phyloP scores from a whole-genome alignment of 2,113 vertebrate genomes.

The Chaenogobius annularis region DNA sequence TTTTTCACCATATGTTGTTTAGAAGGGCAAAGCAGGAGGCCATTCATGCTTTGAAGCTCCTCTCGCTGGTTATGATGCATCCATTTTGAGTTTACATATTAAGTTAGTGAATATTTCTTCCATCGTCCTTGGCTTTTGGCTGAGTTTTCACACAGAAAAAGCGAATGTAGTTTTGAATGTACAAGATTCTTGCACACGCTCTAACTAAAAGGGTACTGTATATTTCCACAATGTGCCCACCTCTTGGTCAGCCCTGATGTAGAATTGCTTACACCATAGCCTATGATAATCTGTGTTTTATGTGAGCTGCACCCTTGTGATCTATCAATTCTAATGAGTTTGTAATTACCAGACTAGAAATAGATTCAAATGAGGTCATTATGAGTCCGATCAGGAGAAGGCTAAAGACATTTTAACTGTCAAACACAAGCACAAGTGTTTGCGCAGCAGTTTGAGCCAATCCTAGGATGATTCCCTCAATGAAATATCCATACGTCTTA shows the following conservation, averaged over 20 bases:
- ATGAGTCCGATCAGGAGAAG: constrained; percentile 53
- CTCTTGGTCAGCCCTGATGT: constrained; percentile 48
- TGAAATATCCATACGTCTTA: constrained; percentile 34
- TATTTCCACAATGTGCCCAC: not conserved
- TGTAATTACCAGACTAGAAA: constrained; percentile 64
- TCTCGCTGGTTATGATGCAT: constrained; percentile 14
- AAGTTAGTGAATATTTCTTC: not conserved
- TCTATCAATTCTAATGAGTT: constrained; percentile 73
- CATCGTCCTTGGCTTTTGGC: constrained; percentile 23
- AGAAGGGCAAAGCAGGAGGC: constrained; percentile 24
- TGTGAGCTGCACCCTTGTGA: constrained; percentile 68
- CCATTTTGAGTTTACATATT: constrained; percentile 17
- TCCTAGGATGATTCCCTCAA: constrained; percentile 25
- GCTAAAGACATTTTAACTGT: constrained; percentile 33
- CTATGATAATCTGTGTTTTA: constrained; percentile 73
- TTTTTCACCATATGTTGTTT: constrained; percentile 59
- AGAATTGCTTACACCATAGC: constrained; percentile 60
- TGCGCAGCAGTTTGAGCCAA: constrained; percentile 45
- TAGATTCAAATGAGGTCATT: constrained; percentile 70
- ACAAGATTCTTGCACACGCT: not conserved
- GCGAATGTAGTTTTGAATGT: not conserved
- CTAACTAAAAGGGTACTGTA: no score
- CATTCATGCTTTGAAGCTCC: constrained; percentile 16
- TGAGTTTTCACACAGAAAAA: not conserved
- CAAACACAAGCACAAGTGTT: constrained; percentile 52